Conservation (phyloP, 2,113 vertebrate species). For the Apaloderma vittatum region DNA sequence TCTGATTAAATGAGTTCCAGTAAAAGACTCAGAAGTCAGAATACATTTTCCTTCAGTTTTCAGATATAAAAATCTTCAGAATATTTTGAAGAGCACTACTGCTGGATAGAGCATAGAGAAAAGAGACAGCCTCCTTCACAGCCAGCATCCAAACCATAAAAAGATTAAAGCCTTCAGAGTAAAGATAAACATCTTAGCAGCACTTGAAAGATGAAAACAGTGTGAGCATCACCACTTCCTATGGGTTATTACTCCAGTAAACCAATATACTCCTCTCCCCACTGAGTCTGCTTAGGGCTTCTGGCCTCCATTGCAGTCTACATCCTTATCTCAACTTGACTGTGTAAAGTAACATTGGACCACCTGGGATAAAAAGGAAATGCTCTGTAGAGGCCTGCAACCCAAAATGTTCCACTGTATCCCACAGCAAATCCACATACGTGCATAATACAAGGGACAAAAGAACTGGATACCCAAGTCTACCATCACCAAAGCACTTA, state of each 20-base stretch:
- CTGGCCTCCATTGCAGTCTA: constrained; percentile 6
- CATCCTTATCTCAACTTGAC: neutral
- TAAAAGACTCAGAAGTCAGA: constrained; percentile 9
- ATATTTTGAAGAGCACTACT: neutral
- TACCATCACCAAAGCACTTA: neutral
- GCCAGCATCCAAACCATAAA: constrained; percentile 11
- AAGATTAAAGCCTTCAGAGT: constrained; percentile 22
- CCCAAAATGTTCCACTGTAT: neutral
- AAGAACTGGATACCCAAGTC: neutral
- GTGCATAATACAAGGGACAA: neutral
- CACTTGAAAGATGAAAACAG: constrained; percentile 15
- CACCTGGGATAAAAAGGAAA: neutral
- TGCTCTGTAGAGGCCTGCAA: neutral
- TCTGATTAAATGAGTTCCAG: constrained; percentile 18
- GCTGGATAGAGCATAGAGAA: neutral
- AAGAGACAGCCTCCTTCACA: neutral
- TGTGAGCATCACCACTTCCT: constrained; percentile 18
- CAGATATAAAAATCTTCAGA: neutral
- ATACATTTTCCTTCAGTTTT: neutral
- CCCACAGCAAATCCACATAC: neutral
- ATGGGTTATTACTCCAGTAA: neutral
- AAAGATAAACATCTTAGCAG: constrained; percentile 34
- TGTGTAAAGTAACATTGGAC: neutral
- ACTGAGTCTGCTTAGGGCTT: neutral
- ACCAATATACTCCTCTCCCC: neutral